These are phyloP conservation scores for Phocoena phocoena DNA, from an alignment of 2,113 vertebrate genomes.

Conservation along the genomic window DNA sequence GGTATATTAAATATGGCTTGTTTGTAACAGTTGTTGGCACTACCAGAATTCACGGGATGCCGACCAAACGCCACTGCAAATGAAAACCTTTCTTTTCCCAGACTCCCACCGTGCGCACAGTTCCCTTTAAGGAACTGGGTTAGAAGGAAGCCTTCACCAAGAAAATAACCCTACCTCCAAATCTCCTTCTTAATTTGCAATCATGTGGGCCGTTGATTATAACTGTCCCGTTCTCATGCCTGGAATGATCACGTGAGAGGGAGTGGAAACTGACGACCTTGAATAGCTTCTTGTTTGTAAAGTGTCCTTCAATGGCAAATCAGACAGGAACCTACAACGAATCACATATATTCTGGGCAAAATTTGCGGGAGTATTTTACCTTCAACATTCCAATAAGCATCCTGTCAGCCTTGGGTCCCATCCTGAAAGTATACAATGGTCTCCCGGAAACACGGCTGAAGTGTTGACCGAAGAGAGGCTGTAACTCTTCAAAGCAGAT, in stretches of 20 bases:
- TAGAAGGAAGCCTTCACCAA: constrained; percentile 45
- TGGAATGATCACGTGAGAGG: background rate
- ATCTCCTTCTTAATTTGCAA: constrained; percentile 56
- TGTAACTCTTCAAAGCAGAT: background rate
- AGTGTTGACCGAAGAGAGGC: background rate
- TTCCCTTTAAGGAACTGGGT: constrained; percentile 55
- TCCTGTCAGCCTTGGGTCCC: constrained; percentile 79
- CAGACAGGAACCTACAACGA: background rate
- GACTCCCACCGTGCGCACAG: background rate
- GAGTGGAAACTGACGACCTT: background rate
- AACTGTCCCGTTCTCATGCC: constrained; percentile 39
- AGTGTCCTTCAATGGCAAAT: constrained; percentile 44
- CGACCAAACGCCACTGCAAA: constrained; percentile 33
- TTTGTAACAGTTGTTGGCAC: constrained; percentile 42
- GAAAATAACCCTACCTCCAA: constrained; percentile 40
- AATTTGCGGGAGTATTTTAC: constrained; percentile 74
- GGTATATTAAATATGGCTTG: background rate
- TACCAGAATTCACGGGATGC: background rate
- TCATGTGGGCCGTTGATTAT: background rate
- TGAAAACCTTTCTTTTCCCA: background rate
- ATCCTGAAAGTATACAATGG: constrained; percentile 45
- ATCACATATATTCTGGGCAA: constrained; percentile 52
- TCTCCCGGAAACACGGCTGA: background rate
- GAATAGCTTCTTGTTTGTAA: constrained; percentile 25
- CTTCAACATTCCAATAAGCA: constrained; percentile 69